These are phyloP conservation scores for cat (Felis catus) DNA, from an alignment of 2,113 vertebrate species.

Conservation along the genomic window DNA sequence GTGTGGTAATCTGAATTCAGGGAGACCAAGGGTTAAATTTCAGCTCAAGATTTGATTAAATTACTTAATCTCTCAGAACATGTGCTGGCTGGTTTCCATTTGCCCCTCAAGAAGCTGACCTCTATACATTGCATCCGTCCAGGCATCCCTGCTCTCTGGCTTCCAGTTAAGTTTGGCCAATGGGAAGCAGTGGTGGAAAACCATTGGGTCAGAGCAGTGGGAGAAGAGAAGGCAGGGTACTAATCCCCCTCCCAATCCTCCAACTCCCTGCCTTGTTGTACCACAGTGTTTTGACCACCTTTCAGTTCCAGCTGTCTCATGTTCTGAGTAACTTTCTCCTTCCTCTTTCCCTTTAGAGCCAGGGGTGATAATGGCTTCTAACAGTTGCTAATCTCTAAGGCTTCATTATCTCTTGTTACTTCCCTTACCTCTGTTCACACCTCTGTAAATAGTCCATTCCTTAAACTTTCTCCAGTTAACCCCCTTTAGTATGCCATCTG, in stretches of 20 bases:
- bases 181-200: neutral
- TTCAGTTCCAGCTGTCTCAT: neutral
- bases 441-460: neutral
- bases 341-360: neutral
- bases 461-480: neutral
- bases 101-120: neutral
- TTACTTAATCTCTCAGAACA: neutral
- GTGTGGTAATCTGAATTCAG: neutral
- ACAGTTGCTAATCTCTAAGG: neutral
- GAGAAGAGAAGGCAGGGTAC: neutral
- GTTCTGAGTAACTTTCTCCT: too few relatives aligned
- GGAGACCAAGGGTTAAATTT: neutral
- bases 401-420: neutral
- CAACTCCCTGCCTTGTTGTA: neutral
- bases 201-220: neutral
- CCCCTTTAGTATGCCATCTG: neutral
- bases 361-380: neutral
- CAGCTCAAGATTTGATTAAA: neutral
- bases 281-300: neutral
- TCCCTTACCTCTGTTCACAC: neutral
- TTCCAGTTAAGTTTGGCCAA: neutral
- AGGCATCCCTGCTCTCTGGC: neutral
- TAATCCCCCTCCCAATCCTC: fast-evolving
- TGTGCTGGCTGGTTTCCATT: neutral
- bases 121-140: neutral